Evolutionary conservation across 2,888 invertebrate species (phyloP), one percentile per base, ranked within the genome.

Genomic region (Fabriciana adippe): DNA sequence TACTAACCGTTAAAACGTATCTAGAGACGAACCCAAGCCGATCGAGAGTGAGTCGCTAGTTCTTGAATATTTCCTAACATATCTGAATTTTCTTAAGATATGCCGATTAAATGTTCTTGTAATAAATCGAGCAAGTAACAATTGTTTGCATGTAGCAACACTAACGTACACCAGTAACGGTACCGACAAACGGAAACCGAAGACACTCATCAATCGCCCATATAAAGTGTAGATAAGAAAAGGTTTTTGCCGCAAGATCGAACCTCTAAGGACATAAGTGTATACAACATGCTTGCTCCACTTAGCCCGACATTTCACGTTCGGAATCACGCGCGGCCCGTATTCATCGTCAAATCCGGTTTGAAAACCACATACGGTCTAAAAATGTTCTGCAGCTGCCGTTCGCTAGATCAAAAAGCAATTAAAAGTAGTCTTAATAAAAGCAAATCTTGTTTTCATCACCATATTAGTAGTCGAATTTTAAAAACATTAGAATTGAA

Each of bases 271-370:
- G 69, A 66, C 65, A 67, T 57, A 55, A 59, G 21, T 21, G 63
- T 47, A 50, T 67, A 71, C 69, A 66, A 59, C 55, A 50, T 71
- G 71, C 69, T 66, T 71, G 71, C 63, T 71, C 69, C 62, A 71
- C 67, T 70, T 66, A 70, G 59, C 14, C 47, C 45, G 66, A 62
- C 62, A 62, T 67, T 64, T 64, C 59, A 66, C 62, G 67, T 72
- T 72, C 67, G 64, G 62, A 67, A 66, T 64, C 68, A 70, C 69
- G 69, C 63, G 67, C 72, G 67, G 35, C 57, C 60, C 69, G 68
- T 62, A 68, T 68, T 65, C 64, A 64, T 64, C 70, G 48, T 31
- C 62, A 57, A 66, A 73, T 73, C 73, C 72, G 73, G 73, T 70
- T 72, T 54, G 48, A 51, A 55, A 63, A 55, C 63, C 65, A 63